These are phyloP conservation scores for Poecilia velifera DNA, from an alignment of 2,797 vertebrate genomes.

Conservation along the genomic window DNA sequence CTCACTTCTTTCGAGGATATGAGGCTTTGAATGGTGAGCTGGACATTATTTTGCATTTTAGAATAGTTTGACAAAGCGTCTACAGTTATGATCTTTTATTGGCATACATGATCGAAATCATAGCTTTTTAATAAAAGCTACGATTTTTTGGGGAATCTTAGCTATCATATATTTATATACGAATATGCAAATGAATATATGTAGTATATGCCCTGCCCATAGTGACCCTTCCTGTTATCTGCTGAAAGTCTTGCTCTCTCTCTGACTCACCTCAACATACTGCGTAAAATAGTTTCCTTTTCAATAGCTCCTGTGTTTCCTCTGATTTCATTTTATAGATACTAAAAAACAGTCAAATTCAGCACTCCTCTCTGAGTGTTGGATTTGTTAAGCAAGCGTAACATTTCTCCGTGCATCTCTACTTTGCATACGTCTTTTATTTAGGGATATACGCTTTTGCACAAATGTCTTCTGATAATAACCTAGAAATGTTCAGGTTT, in stretches of 20 bases:
- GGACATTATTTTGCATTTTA: no score
- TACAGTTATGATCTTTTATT: no score
- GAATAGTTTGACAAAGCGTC: no score
- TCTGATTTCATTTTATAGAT: not conserved
- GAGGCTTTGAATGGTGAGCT: no score
- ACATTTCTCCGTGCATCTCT: conserved; percentile 5
- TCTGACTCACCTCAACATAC: not conserved
- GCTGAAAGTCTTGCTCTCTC: not conserved
- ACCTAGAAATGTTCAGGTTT: conserved; percentile 63
- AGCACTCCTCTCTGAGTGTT: not conserved
- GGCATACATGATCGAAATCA: no score
- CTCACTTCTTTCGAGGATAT: no score
- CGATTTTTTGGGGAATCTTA: no score
- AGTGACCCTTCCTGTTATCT: not conserved
- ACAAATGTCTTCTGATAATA: conserved; percentile 55
- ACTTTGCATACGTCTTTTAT: conserved; percentile 11
- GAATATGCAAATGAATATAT: no score
- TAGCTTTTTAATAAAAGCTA: no score
- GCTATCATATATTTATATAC: no score
- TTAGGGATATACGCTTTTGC: conserved; percentile 47
- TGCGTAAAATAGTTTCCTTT: not conserved
- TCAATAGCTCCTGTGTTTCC: not conserved
- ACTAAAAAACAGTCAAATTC: not conserved
- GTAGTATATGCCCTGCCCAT: no score
- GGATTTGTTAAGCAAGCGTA: not conserved